Base-by-base conservation (phyloP, 1,140 invertebrate species). In the Eriocheir sinensis region DNA sequence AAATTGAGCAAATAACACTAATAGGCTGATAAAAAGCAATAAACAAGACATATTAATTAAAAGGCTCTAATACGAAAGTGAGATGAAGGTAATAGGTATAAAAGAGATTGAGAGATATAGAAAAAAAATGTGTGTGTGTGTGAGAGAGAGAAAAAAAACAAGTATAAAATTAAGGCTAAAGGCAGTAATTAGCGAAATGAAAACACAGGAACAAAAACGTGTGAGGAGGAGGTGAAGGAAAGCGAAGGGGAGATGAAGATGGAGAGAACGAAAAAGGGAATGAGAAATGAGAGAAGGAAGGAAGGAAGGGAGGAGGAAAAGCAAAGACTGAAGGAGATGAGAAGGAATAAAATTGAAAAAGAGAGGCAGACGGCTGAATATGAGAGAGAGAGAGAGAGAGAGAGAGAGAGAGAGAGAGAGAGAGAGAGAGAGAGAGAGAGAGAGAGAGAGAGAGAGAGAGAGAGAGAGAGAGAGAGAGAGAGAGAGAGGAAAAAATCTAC, bases 371-470 rank as follows among this genome's bases (percentile, higher is more conserved):
- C 3, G 38, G 41, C 1, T 12, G 38, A 44, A 21, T 9, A 21
- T 8, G 40, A 89, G 15, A 15, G 21, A 89, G 38, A 89, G 38
- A 48, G 3, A 27, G 6, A 81, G n/a, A 81, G 80, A n/a, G n/a
- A 36, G 30, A 44, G 85, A 0, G 15, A 88, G 34, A 17, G 85
- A 34, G 8, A 88, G 40, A 48, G 85, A 34, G n/a, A 6, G 40
- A 40, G 34, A 44, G 40, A 88, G 40, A 88, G 40, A 38, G 85
- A 40, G 36, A 44, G 85, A 40, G 40, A 88, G 40, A 40, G 85
- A 40, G 40, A 44, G 17, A 90, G 44, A 90, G n/a, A 90, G 44
- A 90, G 44, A 89, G 44, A 90, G 44, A 90, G 27, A 90, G 27
- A 53, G 27, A 90, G 27, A 53, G 40, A 53, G 40, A 90, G 30